phyloP scores from a whole-genome alignment of 1,140 invertebrate genomes.

The Musca domestica region DNA sequence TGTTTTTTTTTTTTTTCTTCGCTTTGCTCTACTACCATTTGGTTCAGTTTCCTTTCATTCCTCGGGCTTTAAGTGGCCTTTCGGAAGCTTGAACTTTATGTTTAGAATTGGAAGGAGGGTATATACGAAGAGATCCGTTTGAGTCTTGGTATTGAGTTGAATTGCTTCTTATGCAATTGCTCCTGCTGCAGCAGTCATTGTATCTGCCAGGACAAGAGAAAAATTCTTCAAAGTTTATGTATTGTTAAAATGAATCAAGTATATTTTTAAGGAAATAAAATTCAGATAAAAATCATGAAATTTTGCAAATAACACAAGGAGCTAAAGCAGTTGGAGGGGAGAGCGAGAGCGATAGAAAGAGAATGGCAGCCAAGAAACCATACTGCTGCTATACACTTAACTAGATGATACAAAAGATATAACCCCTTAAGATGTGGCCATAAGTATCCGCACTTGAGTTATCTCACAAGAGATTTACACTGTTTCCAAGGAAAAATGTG shows the following conservation, averaged over 20 bases:
- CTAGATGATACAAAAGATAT: no score
- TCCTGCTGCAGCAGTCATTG: background rate
- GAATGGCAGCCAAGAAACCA: no score
- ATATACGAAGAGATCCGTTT: background rate
- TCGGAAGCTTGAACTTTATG: background rate
- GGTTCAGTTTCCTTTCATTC: constrained; percentile 1
- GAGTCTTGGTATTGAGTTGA: background rate
- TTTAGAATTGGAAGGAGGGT: background rate
- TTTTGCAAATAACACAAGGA: no score
- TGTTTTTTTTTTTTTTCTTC: background rate
- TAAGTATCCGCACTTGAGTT: no score
- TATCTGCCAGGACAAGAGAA: background rate
- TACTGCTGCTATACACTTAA: no score
- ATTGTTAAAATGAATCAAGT: constrained; percentile 9
- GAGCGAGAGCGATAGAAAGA: no score
- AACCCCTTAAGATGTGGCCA: no score
- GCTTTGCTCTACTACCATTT: no score
- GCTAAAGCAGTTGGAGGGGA: no score
- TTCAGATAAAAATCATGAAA: constrained; percentile 4
- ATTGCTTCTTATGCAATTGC: background rate
- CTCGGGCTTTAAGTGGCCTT: background rate
- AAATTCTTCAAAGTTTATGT: constrained; percentile 6
- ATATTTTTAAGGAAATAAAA: constrained; percentile 17
- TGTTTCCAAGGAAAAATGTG: no score
- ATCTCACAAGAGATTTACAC: no score